A percentile compares a stretch with the other conserved stretches of the same genome.
Conservation (phyloP, 2,113 vertebrate genomes). For the Mobula hypostoma region DNA sequence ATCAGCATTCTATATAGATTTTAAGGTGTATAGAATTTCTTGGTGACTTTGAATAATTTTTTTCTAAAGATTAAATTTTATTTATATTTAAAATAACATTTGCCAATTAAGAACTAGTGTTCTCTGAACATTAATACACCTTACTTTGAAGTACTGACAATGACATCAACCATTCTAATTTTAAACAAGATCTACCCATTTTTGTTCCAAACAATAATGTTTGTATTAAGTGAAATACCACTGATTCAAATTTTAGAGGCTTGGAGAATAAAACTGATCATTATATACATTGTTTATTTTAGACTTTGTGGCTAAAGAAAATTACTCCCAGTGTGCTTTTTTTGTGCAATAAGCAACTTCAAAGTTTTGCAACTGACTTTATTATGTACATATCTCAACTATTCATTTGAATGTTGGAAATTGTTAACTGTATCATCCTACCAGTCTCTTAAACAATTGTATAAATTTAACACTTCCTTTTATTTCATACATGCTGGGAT, state of each 20-base stretch:
- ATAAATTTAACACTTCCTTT: neutral
- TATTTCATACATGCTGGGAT: neutral
- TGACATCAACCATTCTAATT: neutral
- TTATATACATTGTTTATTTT: neutral
- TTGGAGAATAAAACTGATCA: neutral
- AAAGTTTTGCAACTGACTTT: neutral
- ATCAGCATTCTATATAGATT: neutral
- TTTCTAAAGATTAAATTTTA: slow-evolving; percentile 2
- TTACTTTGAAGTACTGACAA: neutral
- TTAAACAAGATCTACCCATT: neutral
- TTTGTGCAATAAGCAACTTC: neutral
- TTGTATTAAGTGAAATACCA: neutral
- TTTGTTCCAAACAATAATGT: neutral
- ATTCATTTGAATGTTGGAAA: neutral
- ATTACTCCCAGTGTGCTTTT: neutral
- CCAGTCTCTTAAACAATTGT: neutral
- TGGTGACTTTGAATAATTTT: neutral
- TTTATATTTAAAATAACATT: neutral
- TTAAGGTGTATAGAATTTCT: neutral
- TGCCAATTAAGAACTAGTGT: neutral
- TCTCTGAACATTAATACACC: neutral
- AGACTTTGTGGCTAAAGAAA: neutral
- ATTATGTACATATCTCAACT: neutral
- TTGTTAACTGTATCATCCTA: neutral
- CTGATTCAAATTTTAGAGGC: neutral